Evolutionary conservation across 1,140 invertebrate genomes (phyloP).

Genomic region (Neotoxoptera formosana): DNA sequence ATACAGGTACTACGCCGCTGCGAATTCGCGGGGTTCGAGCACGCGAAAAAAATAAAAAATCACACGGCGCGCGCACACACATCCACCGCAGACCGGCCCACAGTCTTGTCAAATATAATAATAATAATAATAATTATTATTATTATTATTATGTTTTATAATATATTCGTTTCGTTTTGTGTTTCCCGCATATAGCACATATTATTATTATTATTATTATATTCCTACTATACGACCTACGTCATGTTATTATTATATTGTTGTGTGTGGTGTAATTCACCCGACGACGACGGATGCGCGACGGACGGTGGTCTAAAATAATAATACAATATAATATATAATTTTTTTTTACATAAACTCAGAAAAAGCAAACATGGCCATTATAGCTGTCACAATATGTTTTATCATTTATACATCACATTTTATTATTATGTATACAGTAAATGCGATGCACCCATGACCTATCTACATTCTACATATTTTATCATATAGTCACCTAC

Average conservation of each 20-base stretch:
- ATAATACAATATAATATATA: background rate
- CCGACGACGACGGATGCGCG: background rate
- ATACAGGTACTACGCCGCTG: background rate
- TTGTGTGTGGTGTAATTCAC: background rate
- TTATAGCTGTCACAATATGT: background rate
- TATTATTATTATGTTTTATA: background rate
- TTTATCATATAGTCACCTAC: background rate
- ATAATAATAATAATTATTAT: background rate
- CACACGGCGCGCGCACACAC: conserved; percentile 5
- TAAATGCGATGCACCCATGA: background rate
- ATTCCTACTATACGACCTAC: background rate
- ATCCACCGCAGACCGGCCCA: background rate
- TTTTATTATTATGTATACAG: background rate
- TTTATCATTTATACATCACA: background rate
- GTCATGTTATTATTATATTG: background rate
- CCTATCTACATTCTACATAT: background rate
- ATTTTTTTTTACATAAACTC: background rate
- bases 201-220: background rate
- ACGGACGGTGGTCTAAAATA: background rate
- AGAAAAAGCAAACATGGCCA: background rate
- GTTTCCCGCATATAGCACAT: background rate
- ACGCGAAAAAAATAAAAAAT: background rate
- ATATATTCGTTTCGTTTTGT: conserved; percentile 13
- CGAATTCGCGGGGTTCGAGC: background rate
- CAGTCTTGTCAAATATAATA: background rate